Conservation (phyloP, 2,113 vertebrate genomes). For the Loxodonta africana region DNA sequence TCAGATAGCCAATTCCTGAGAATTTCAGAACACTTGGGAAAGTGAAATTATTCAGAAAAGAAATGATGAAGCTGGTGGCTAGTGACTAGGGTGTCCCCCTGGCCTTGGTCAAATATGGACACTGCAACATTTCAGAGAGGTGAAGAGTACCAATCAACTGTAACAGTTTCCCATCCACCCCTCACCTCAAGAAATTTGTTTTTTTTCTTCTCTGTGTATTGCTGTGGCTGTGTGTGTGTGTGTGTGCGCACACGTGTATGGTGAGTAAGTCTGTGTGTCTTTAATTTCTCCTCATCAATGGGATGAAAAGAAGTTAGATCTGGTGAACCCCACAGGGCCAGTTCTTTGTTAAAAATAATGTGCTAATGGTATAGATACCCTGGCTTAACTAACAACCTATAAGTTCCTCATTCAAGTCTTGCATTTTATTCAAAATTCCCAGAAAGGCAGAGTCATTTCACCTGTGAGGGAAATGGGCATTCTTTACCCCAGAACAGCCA, state of each 20-base stretch:
- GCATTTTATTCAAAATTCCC: constrained; percentile 9
- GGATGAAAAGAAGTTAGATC: neutral
- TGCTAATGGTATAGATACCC: neutral
- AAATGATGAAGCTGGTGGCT: neutral
- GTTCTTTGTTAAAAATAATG: constrained; percentile 46
- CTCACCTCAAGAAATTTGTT: neutral
- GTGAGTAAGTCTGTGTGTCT: neutral
- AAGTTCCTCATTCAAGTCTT: neutral
- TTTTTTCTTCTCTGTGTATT: neutral
- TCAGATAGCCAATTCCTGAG: neutral
- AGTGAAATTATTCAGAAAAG: neutral
- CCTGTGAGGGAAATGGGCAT: neutral
- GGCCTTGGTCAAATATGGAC: neutral
- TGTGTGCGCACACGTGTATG: neutral
- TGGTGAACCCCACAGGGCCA: neutral
- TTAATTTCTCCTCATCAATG: neutral
- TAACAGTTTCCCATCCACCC: neutral
- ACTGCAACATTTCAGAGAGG: neutral
- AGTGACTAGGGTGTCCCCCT: neutral
- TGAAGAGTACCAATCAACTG: neutral
- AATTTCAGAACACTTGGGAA: neutral
- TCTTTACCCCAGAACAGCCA: neutral
- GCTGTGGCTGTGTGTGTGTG: neutral
- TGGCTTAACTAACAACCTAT: neutral
- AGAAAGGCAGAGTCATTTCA: constrained; percentile 16